These are phyloP conservation scores for Ataeniobius toweri DNA, from an alignment of 2,797 vertebrate species.

Conservation along the genomic window DNA sequence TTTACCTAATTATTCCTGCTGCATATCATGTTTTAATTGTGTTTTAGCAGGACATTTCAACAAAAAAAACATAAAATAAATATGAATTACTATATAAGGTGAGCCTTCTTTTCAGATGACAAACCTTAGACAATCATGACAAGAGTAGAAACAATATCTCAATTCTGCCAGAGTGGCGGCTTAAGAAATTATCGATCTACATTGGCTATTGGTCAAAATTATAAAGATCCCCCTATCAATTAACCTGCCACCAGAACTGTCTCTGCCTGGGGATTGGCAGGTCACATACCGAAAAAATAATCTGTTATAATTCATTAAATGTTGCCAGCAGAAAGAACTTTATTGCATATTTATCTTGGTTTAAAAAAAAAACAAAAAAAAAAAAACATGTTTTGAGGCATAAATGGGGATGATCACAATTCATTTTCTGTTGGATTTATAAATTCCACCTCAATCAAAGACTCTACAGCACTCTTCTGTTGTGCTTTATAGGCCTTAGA, in stretches of 20 bases:
- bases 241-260: too few relatives aligned
- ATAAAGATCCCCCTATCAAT: not conserved
- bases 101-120: not conserved
- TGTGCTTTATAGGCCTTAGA: not conserved
- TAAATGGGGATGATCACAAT: not conserved
- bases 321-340: not conserved
- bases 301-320: not conserved
- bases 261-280: not conserved
- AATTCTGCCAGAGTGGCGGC: not conserved
- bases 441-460: not conserved
- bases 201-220: not conserved
- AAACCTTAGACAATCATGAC: constrained; percentile 1
- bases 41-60: not conserved
- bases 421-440: not conserved
- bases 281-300: not conserved
- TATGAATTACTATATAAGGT: not conserved
- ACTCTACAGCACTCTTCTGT: not conserved
- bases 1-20: not conserved
- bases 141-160: not conserved
- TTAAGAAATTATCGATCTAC: not conserved
- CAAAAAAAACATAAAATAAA: not conserved
- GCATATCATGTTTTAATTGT: not conserved
- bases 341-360: not conserved
- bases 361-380: not conserved
- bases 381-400: not conserved